Conservation (phyloP, 1,140 invertebrate genomes). For the Odontomachus brunneus region DNA sequence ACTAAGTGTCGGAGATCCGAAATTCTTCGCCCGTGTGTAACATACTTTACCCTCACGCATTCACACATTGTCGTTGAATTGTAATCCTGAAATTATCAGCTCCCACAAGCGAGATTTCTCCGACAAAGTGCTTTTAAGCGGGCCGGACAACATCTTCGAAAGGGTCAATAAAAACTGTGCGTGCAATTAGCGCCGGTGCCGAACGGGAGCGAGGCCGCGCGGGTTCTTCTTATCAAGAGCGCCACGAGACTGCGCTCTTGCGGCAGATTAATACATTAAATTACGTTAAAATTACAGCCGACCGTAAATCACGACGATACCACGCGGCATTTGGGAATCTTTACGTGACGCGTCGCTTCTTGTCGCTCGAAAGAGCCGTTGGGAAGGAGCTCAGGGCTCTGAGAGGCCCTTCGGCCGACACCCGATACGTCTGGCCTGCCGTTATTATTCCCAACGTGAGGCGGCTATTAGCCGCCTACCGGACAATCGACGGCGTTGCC, state of each 20-base stretch:
- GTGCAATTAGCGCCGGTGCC: not conserved
- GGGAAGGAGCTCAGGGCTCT: not conserved
- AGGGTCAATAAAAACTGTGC: no score
- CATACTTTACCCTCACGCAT: no score
- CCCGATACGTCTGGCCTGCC: slow-evolving; percentile 3
- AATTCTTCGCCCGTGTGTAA: not conserved
- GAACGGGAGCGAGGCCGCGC: not conserved
- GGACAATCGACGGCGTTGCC: slow-evolving; percentile 14
- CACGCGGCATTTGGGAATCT: not conserved
- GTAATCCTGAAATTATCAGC: no score
- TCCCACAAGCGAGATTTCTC: no score
- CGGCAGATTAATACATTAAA: slow-evolving; percentile 33
- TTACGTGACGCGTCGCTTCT: not conserved
- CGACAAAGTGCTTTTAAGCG: no score
- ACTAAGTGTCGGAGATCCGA: not conserved
- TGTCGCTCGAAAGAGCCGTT: not conserved
- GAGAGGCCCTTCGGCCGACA: slow-evolving; percentile 17
- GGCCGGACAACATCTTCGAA: no score
- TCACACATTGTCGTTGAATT: no score
- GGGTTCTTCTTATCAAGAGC: not conserved
- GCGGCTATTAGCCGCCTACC: slow-evolving; percentile 24
- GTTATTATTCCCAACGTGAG: slow-evolving; percentile 44
- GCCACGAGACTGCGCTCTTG: not conserved
- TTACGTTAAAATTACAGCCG: slow-evolving; percentile 31
- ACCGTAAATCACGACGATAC: slow-evolving; percentile 33